Evolutionary conservation across 2,113 vertebrate genomes (phyloP).

Genomic region (Glaucomys volans): DNA sequence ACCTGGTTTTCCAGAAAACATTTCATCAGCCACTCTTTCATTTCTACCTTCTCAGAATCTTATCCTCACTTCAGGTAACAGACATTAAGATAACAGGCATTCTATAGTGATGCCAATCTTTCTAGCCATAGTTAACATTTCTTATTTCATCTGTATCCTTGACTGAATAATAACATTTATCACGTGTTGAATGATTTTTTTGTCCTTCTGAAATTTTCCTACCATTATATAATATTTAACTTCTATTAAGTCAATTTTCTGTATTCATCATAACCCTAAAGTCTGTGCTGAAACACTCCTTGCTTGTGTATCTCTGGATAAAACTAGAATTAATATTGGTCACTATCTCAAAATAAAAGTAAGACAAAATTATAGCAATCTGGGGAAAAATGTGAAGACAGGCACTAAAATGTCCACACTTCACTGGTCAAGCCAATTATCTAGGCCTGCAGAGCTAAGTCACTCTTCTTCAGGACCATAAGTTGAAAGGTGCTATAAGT

Average conservation of each 20-base stretch:
- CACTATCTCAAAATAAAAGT: background rate
- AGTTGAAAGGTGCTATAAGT: background rate
- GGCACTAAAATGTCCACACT: background rate
- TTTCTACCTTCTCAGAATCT: background rate
- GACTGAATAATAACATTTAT: background rate
- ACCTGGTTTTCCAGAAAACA: background rate
- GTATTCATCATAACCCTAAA: background rate
- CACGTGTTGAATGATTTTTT: background rate
- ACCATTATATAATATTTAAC: background rate
- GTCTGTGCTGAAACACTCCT: background rate
- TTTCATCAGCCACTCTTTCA: background rate
- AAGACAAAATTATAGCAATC: background rate
- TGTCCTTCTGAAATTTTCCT: background rate
- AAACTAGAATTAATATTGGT: background rate
- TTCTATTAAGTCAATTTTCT: background rate
- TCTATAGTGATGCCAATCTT: background rate
- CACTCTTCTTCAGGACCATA: background rate
- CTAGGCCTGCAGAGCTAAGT: background rate
- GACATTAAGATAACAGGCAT: background rate
- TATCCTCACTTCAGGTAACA: background rate
- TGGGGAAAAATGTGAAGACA: background rate
- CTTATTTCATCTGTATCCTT: background rate
- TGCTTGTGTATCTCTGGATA: background rate
- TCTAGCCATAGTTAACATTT: background rate
- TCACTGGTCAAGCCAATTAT: background rate